These are phyloP conservation scores for Chrysolophus pictus DNA, from an alignment of 2,797 vertebrate species.

Conservation along the genomic window DNA sequence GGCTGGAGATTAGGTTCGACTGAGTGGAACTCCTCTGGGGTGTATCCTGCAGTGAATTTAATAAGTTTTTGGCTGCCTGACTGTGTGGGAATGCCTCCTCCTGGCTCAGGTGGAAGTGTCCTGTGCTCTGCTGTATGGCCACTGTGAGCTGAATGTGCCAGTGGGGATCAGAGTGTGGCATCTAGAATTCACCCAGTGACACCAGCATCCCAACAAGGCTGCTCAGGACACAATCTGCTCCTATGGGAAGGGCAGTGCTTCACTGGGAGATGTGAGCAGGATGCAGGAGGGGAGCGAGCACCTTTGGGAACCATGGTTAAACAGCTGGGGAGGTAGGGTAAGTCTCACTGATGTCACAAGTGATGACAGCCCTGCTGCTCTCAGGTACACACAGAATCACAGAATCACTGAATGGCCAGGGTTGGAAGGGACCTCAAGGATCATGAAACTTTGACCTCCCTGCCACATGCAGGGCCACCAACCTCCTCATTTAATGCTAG, in stretches of 20 bases:
- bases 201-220: neutral
- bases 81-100: neutral
- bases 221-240: neutral
- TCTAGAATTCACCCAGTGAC: neutral
- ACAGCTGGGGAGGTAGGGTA: neutral
- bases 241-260: neutral
- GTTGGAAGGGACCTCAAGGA: no score
- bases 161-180: neutral
- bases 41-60: neutral
- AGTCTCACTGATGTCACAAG: neutral
- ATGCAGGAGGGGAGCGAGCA: neutral
- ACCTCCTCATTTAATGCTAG: no score
- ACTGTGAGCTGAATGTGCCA: rapidly evolving
- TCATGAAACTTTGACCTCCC: no score
- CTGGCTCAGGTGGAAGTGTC: neutral
- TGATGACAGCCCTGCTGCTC: neutral
- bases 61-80: neutral
- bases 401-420: no score
- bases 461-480: no score
- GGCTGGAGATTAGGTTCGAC: neutral
- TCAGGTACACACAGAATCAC: neutral
- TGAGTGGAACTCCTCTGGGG: neutral
- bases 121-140: rapidly evolving
- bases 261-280: rapidly evolving
- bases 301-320: rapidly evolving